A percentile compares a stretch with the other conserved stretches of the same genome.
Evolutionary conservation across 2,113 vertebrate species (phyloP).

Genomic region (Ahaetulla prasina): DNA sequence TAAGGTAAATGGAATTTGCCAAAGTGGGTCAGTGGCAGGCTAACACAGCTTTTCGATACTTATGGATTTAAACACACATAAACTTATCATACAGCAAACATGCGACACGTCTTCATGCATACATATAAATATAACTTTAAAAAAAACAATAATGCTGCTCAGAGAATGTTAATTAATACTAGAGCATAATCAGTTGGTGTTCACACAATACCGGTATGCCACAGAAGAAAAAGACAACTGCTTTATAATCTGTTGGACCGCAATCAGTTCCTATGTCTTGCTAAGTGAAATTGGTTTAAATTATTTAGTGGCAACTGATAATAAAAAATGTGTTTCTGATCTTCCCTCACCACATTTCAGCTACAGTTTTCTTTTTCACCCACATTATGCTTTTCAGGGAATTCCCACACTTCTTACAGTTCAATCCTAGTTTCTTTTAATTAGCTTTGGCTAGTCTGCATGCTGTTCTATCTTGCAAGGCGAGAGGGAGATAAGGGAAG

Average conservation of each 20-base stretch:
- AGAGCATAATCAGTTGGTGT: slow-evolving; percentile 28
- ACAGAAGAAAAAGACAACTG: slow-evolving; percentile 36
- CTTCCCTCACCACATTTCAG: neutral
- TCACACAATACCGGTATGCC: slow-evolving; percentile 28
- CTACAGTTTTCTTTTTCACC: neutral
- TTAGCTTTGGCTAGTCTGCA: neutral
- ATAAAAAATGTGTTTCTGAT: neutral
- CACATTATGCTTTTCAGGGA: neutral
- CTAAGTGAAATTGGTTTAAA: neutral
- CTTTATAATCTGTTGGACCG: slow-evolving; percentile 25
- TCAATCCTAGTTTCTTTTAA: neutral
- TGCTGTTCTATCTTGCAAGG: neutral
- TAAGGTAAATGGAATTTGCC: slow-evolving; percentile 56
- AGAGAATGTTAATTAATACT: neutral
- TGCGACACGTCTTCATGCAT: neutral
- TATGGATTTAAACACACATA: slow-evolving; percentile 5
- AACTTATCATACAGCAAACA: neutral
- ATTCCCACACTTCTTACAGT: neutral
- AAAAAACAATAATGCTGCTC: neutral
- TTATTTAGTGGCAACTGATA: neutral
- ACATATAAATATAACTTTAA: slow-evolving; percentile 20
- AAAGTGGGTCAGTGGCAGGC: slow-evolving; percentile 17
- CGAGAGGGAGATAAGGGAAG: no score
- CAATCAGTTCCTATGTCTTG: neutral
- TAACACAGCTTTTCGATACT: slow-evolving; percentile 27